These are phyloP conservation scores for Pseudochromis fuscus DNA, from an alignment of 2,797 vertebrate species.

Conservation along the genomic window DNA sequence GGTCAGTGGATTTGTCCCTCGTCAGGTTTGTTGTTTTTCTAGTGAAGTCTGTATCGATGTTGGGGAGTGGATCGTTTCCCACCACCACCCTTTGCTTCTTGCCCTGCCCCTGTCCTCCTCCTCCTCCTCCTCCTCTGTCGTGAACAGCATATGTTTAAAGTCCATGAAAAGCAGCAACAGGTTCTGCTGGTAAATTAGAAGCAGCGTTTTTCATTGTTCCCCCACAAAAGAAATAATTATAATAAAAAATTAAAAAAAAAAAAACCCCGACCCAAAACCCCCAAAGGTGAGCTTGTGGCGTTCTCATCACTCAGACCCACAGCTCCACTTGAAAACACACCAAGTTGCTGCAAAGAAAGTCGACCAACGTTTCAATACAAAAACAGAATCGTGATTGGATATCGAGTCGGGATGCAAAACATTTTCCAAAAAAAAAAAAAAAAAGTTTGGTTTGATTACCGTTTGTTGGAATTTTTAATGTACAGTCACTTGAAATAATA, in stretches of 20 bases:
- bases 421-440: slow-evolving; percentile 27
- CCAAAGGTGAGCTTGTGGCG: slow-evolving; percentile 32
- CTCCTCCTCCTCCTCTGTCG: slow-evolving; percentile 16
- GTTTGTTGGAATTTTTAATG: slow-evolving; percentile 74
- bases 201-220: slow-evolving; percentile 70
- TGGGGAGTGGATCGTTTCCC: slow-evolving; percentile 48
- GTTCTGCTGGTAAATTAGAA: slow-evolving; percentile 83
- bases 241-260: no score
- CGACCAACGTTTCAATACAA: slow-evolving; percentile 52
- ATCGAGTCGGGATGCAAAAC: slow-evolving; percentile 63
- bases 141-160: slow-evolving; percentile 72
- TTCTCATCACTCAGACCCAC: slow-evolving; percentile 38
- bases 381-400: slow-evolving; percentile 62
- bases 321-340: slow-evolving; percentile 46
- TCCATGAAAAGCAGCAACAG: slow-evolving; percentile 79
- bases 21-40: slow-evolving; percentile 44
- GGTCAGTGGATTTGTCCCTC: slow-evolving; percentile 65
- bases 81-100: no score
- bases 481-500: slow-evolving; percentile 82
- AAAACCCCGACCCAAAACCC: neutral
- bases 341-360: slow-evolving; percentile 65
- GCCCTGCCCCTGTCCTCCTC: no score
- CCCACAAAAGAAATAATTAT: neutral
- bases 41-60: slow-evolving; percentile 57
- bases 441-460: slow-evolving; percentile 64